Evolutionary conservation across 2,113 vertebrate species (phyloP).

Genomic region (Crocuta crocuta): DNA sequence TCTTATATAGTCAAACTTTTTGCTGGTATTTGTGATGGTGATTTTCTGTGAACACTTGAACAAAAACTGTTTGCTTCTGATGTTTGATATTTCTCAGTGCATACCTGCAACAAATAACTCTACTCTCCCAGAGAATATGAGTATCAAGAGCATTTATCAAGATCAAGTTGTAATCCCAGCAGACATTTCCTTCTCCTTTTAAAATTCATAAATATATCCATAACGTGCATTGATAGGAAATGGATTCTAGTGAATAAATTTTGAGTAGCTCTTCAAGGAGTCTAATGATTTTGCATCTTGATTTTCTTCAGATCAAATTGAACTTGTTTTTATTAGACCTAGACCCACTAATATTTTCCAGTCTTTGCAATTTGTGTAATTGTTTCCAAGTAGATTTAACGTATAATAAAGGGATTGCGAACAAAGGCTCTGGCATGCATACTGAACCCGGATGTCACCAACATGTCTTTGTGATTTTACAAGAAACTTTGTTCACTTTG

Average conservation of each 20-base stretch:
- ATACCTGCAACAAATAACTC: background rate
- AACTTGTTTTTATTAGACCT: constrained; percentile 49
- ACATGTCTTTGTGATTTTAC: constrained; percentile 62
- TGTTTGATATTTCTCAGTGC: background rate
- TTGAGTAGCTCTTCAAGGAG: constrained; percentile 29
- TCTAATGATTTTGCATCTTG: constrained; percentile 66
- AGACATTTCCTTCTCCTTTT: constrained; percentile 26
- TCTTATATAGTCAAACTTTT: constrained; percentile 23
- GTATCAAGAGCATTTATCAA: background rate
- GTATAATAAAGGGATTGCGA: constrained; percentile 67
- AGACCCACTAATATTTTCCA: constrained; percentile 60
- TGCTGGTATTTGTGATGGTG: constrained; percentile 55
- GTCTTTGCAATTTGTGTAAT: constrained; percentile 72
- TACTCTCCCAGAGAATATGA: constrained; percentile 14
- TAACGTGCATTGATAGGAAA: background rate
- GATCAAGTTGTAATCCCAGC: background rate
- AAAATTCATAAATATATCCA: constrained; percentile 68
- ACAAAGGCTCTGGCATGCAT: constrained; percentile 40
- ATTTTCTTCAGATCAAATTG: constrained; percentile 69
- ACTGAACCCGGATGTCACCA: constrained; percentile 10
- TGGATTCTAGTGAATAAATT: background rate
- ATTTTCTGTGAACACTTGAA: constrained; percentile 25
- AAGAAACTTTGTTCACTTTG: constrained; percentile 59
- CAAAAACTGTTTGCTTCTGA: constrained; percentile 63
- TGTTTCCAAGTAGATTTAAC: constrained; percentile 57